These are phyloP conservation scores for Drosophila teissieri DNA, from an alignment of 1,140 invertebrate genomes.

Conservation along the genomic window DNA sequence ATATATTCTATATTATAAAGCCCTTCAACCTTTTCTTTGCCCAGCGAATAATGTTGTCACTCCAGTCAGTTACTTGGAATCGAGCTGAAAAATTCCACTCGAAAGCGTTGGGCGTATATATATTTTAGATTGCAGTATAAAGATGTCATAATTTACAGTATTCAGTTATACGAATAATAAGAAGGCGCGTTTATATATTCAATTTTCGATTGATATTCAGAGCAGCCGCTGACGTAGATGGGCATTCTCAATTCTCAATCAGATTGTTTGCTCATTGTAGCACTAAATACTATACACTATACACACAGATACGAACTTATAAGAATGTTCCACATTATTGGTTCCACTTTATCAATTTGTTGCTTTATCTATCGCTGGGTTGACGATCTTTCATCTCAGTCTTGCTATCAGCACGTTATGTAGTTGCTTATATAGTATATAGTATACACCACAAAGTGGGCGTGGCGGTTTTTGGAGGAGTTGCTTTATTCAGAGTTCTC, in stretches of 20 bases:
- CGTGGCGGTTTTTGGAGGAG: background rate
- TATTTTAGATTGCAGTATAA: constrained; percentile 25
- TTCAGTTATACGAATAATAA: background rate
- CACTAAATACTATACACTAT: background rate
- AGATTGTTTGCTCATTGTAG: constrained; percentile 20
- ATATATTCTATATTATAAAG: background rate
- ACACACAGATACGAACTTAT: background rate
- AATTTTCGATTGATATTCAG: constrained; percentile 55
- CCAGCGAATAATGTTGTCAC: background rate
- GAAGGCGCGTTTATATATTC: constrained; percentile 5
- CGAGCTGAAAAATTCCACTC: constrained; percentile 32
- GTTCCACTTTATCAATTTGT: constrained; percentile 39
- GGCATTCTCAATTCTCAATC: constrained; percentile 37
- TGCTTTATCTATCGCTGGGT: constrained; percentile 16
- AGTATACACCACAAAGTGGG: constrained; percentile 13
- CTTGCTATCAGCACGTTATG: constrained; percentile 22
- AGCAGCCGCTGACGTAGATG: constrained; percentile 47
- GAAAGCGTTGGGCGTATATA: background rate
- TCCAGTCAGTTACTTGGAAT: background rate
- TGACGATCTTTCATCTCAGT: constrained; percentile 8
- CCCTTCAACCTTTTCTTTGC: background rate
- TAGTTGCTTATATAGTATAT: background rate
- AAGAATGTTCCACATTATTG: constrained; percentile 17
- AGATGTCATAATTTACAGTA: constrained; percentile 34
- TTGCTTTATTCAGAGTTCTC: constrained; percentile 2